Evolutionary conservation across 2,797 vertebrate species (phyloP).

Genomic region (Cephalopachus bancanus): DNA sequence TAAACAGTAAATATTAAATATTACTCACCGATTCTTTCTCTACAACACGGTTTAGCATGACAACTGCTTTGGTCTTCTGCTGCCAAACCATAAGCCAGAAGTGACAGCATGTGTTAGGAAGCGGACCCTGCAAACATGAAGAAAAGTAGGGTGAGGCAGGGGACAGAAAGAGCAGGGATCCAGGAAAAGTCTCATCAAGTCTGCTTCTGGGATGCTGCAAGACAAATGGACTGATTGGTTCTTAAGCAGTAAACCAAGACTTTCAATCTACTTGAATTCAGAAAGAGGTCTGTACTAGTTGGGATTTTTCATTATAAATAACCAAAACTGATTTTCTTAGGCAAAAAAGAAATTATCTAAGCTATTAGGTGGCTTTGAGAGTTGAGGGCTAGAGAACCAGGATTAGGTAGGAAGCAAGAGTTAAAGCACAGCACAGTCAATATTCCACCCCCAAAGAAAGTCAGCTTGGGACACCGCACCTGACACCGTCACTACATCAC

Average conservation of each 20-base stretch:
- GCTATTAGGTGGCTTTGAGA: neutral
- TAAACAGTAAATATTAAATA: constrained; percentile 19
- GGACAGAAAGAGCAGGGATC: neutral
- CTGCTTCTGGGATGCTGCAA: neutral
- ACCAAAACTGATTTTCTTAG: constrained; percentile 13
- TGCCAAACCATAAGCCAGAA: constrained; percentile 99
- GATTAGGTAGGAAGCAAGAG: neutral
- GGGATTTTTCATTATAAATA: neutral
- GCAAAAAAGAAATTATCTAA: constrained; percentile 19
- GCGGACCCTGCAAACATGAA: constrained; percentile 92
- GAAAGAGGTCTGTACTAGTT: constrained; percentile 1
- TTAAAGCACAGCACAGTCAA: neutral
- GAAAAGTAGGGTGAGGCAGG: constrained; percentile 4
- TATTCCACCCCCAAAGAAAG: neutral
- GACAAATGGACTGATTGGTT: neutral
- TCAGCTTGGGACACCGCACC: neutral
- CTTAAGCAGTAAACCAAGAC: neutral
- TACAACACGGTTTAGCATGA: constrained; percentile 98
- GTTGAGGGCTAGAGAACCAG: neutral
- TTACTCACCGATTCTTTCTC: constrained; percentile 98
- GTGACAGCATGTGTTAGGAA: constrained; percentile 98
- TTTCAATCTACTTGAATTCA: constrained; percentile 45
- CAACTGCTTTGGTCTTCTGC: constrained; percentile 96
- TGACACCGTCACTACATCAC: neutral
- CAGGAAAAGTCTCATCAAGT: neutral